Evolutionary conservation across 2,888 invertebrate genomes (phyloP).

Genomic region (Cantharis rustica): DNA sequence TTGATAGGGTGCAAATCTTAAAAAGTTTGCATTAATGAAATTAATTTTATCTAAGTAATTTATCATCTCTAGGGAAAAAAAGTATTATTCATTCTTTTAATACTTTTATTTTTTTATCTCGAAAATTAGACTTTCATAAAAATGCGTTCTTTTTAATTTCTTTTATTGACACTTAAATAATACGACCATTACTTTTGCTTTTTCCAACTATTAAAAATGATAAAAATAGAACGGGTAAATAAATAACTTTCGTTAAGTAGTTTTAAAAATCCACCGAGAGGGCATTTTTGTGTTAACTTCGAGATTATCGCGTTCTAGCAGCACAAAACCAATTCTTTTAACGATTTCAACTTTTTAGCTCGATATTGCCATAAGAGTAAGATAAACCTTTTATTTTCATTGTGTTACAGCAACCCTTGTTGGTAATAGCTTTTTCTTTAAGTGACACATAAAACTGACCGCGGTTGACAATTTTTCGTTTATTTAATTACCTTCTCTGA

Average conservation of each 20-base stretch:
- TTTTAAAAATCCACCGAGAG: constrained; percentile 5
- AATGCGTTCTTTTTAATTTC: neutral
- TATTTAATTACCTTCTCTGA: constrained; percentile 9
- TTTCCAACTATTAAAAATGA: neutral
- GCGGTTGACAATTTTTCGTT: constrained; percentile 10
- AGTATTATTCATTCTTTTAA: neutral
- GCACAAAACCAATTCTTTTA: constrained; percentile 19
- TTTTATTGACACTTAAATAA: neutral
- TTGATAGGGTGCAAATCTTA: constrained; percentile 11
- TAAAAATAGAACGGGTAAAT: neutral
- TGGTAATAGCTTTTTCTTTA: constrained; percentile 7
- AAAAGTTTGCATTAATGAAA: constrained; percentile 13
- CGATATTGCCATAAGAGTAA: constrained; percentile 20
- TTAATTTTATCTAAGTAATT: constrained; percentile 12
- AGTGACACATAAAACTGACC: constrained; percentile 9
- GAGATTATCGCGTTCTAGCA: constrained; percentile 15
- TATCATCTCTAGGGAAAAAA: neutral
- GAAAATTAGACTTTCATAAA: neutral
- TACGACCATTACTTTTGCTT: neutral
- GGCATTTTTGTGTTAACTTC: constrained; percentile 10
- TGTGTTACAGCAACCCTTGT: constrained; percentile 11
- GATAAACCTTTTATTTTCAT: constrained; percentile 25
- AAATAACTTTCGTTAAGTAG: neutral
- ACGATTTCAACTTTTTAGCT: constrained; percentile 15
- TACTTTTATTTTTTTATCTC: neutral